A percentile compares a stretch with the other conserved stretches of the same genome.
These are phyloP conservation scores for Arenaria interpres DNA, from an alignment of 2,113 vertebrate species.

Conservation along the genomic window DNA sequence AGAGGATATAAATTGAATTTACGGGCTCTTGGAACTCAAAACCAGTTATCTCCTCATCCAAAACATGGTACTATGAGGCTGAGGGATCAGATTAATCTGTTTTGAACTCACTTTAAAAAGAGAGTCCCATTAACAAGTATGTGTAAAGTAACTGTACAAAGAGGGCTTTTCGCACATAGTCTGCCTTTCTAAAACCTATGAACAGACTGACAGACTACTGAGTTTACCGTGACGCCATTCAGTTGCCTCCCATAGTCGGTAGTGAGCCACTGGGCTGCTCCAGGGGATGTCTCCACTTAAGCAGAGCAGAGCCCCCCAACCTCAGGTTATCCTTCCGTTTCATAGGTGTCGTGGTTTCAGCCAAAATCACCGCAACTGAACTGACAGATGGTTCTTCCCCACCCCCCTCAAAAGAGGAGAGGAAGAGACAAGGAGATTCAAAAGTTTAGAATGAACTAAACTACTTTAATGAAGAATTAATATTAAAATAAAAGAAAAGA, in stretches of 20 bases:
- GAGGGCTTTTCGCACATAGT: not conserved
- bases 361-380: too few species aligned
- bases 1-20: slow-evolving; percentile 19
- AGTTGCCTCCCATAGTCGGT: accelerated
- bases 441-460: too few species aligned
- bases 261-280: not conserved
- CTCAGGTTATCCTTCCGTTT: not conserved
- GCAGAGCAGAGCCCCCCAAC: not conserved
- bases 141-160: not conserved
- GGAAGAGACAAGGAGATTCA: too few species aligned
- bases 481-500: too few species aligned
- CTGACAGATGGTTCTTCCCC: too few species aligned
- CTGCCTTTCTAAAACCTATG: not conserved
- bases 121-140: not conserved
- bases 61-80: not conserved
- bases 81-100: not conserved
- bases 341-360: too few species aligned
- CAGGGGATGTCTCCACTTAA: not conserved
- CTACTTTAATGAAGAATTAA: too few species aligned
- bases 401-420: too few species aligned
- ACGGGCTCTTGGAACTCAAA: not conserved
- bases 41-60: not conserved
- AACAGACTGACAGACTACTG: not conserved
- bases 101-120: not conserved
- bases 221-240: not conserved